Conservation (phyloP, 2,797 vertebrate genomes). For the Protosalanx chinensis region DNA sequence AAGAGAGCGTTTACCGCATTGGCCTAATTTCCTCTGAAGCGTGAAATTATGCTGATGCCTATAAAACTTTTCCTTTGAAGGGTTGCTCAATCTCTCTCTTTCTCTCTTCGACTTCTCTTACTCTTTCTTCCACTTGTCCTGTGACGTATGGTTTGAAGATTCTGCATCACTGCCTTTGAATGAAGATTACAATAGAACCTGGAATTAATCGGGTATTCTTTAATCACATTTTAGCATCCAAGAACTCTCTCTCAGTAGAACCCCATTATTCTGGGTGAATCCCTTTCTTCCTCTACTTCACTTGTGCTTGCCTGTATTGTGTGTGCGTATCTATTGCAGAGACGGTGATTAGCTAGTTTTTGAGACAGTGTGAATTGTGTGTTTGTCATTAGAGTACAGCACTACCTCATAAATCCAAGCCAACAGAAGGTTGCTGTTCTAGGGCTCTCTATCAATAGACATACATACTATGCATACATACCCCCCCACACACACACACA, state of each 20-base stretch:
- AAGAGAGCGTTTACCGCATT: constrained; percentile 41
- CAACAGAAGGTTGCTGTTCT: constrained; percentile 25
- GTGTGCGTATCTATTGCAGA: not conserved
- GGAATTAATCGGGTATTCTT: not conserved
- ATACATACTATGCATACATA: not conserved
- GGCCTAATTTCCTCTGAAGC: constrained; percentile 60
- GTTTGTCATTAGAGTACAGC: constrained; percentile 6
- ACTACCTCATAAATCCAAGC: constrained; percentile 26
- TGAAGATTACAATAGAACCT: not conserved
- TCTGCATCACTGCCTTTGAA: not conserved
- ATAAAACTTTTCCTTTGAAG: constrained; percentile 24
- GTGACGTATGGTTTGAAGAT: not conserved
- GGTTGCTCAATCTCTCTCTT: constrained; percentile 17
- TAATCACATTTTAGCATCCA: not conserved
- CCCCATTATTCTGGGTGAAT: not conserved
- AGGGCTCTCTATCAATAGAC: constrained; percentile 9
- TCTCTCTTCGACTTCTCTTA: not conserved
- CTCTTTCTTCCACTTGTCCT: not conserved
- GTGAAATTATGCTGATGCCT: constrained; percentile 59
- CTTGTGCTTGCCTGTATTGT: not conserved
- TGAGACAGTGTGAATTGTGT: not conserved
- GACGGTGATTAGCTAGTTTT: not conserved
- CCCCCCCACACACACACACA: not conserved
- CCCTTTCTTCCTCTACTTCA: not conserved
- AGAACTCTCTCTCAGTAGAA: not conserved